Percentiles rank a stretch among this genome's conserved stretches.
Evolutionary conservation across 2,888 invertebrate species (phyloP).

Genomic region (Horisme vitalbata): DNA sequence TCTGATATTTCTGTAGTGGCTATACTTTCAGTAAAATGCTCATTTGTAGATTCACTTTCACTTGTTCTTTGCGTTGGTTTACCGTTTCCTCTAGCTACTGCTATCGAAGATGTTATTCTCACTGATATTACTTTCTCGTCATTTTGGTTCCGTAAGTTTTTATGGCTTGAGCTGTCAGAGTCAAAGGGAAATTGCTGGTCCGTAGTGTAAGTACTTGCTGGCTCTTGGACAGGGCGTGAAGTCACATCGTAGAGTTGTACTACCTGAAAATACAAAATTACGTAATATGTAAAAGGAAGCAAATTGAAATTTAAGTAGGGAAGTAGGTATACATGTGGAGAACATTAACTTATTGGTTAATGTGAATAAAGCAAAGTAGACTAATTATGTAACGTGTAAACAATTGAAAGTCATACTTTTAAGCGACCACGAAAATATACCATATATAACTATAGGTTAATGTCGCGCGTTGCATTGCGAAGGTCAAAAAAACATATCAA

Average conservation of each 20-base stretch:
- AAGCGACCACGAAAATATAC: neutral
- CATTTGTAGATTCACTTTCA: conserved; percentile 27
- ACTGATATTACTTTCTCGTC: conserved; percentile 78
- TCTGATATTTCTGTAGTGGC: conserved; percentile 33
- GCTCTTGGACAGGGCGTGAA: conserved; percentile 50
- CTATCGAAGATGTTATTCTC: conserved; percentile 84
- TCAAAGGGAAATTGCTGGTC: conserved; percentile 37
- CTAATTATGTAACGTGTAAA: no score
- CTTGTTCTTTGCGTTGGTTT: conserved; percentile 41
- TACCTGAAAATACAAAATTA: conserved; percentile 59
- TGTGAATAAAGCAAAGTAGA: no score
- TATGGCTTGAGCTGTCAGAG: conserved; percentile 38
- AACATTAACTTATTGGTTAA: no score
- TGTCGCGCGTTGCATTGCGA: neutral
- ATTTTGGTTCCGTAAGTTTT: conserved; percentile 41
- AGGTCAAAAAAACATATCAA: neutral
- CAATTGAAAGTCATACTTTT: no score
- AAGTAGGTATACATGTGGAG: no score
- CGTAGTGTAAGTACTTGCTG: conserved; percentile 34
- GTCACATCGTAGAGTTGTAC: conserved; percentile 55
- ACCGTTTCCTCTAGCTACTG: conserved; percentile 74
- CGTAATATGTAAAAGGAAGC: neutral
- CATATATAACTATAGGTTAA: neutral
- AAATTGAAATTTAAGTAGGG: neutral
- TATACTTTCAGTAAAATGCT: conserved; percentile 4